Percentiles rank a stretch among this genome's conserved stretches.
phyloP scores from a whole-genome alignment of 2,113 vertebrate genomes.

The Dinomys branickii region DNA sequence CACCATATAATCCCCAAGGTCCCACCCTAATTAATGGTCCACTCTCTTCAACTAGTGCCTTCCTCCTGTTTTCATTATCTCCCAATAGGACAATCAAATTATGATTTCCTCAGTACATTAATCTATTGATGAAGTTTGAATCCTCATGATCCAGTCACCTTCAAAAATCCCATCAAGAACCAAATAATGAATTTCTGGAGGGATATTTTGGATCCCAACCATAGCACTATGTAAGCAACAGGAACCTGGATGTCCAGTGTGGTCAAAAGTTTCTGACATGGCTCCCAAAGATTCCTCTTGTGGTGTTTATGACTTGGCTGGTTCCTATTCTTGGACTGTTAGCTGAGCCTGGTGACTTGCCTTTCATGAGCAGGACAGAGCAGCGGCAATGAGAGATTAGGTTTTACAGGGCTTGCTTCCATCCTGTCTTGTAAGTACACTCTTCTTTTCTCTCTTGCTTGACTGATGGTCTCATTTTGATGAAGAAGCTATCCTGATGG shows the following conservation, averaged over 20 bases:
- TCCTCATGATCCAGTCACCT: not conserved
- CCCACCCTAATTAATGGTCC: not conserved
- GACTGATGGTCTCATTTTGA: not conserved
- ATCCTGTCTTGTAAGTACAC: not conserved
- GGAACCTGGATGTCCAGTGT: not conserved
- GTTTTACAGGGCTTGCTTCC: not conserved
- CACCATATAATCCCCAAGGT: not conserved
- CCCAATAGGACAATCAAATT: not conserved
- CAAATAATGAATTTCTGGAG: not conserved
- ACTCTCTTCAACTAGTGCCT: not conserved
- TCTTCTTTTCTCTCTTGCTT: not conserved
- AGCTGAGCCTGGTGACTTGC: not conserved
- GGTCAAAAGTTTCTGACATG: not conserved
- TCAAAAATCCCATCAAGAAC: not conserved
- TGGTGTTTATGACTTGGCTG: not conserved
- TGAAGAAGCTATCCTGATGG: not conserved
- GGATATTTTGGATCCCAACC: not conserved
- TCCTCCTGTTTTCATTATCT: not conserved
- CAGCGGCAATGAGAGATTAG: not conserved
- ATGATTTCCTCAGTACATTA: not conserved
- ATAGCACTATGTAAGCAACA: not conserved
- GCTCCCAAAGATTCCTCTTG: not conserved
- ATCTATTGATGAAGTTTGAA: not conserved
- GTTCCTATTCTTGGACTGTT: accelerated
- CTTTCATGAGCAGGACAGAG: not conserved